Evolutionary conservation across 2,888 invertebrate species (phyloP).

Genomic region (Laothoe populi): DNA sequence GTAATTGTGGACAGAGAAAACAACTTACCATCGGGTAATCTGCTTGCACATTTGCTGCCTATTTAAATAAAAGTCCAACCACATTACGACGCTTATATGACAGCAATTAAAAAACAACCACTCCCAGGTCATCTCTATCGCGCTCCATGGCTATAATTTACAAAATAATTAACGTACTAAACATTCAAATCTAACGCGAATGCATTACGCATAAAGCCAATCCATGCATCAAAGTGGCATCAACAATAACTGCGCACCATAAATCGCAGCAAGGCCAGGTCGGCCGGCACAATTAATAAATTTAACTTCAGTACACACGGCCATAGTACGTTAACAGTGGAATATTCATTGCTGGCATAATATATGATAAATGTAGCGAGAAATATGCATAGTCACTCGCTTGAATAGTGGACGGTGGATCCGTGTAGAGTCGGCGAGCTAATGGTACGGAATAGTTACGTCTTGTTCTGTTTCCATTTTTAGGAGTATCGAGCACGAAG

Average conservation of each 20-base stretch:
- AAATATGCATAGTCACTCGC: slow-evolving; percentile 71
- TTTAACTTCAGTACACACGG: slow-evolving; percentile 50
- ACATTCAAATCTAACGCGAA: slow-evolving; percentile 31
- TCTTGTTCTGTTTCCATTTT: not conserved
- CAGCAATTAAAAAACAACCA: not conserved
- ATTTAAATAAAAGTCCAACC: too few relatives aligned
- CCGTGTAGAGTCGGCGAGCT: not conserved
- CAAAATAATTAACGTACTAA: slow-evolving; percentile 7
- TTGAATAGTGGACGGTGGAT: slow-evolving; percentile 20
- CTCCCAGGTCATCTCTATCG: not conserved
- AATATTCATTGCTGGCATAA: slow-evolving; percentile 77
- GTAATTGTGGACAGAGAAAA: too few relatives aligned
- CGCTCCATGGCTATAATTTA: not conserved
- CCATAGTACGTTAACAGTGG: slow-evolving; percentile 61
- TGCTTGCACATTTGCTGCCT: too few relatives aligned
- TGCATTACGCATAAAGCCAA: slow-evolving; percentile 37
- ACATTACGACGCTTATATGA: too few relatives aligned
- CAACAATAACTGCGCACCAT: slow-evolving; percentile 61
- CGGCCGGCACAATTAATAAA: slow-evolving; percentile 74
- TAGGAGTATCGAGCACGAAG: too few relatives aligned
- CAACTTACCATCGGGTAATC: too few relatives aligned
- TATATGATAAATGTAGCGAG: slow-evolving; percentile 74
- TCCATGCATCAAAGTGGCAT: slow-evolving; percentile 46
- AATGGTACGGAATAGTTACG: slow-evolving; percentile 5
- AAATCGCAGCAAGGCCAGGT: slow-evolving; percentile 60